phyloP scores from a whole-genome alignment of 2,113 vertebrate genomes.

The Pimephales promelas region DNA sequence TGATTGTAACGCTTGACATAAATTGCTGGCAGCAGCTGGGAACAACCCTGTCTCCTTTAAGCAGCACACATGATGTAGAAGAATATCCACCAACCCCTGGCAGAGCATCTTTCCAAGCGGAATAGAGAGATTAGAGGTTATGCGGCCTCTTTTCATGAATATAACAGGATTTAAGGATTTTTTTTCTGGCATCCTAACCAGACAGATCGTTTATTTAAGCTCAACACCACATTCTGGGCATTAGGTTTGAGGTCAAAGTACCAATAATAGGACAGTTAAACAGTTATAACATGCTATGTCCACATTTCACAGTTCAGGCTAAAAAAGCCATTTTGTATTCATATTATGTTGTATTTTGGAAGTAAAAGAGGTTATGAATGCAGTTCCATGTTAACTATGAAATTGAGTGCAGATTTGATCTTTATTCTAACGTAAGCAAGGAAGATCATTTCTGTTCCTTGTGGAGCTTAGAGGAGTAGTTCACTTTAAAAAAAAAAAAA shows the following conservation, averaged over 20 bases:
- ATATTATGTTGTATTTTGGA: no score
- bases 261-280: slow-evolving; percentile 40
- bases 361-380: neutral
- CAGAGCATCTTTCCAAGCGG: neutral
- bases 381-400: neutral
- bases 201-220: neutral
- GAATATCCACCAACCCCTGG: neutral
- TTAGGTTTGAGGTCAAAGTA: neutral
- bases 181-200: neutral
- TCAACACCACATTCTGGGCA: neutral
- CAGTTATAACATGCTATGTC: slow-evolving; percentile 12
- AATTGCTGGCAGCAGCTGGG: neutral
- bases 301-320: neutral
- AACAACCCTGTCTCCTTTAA: neutral
- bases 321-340: no score
- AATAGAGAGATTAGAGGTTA: slow-evolving; percentile 20
- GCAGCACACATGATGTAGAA: slow-evolving; percentile 5
- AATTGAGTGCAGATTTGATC: neutral
- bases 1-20: neutral
- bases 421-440: neutral
- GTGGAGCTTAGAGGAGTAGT: no score
- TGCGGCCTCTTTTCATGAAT: slow-evolving; percentile 16
- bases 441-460: neutral
- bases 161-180: slow-evolving; percentile 25
- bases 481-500: no score